phyloP scores from a whole-genome alignment of 2,888 invertebrate species.

The Aphidius colemani region DNA sequence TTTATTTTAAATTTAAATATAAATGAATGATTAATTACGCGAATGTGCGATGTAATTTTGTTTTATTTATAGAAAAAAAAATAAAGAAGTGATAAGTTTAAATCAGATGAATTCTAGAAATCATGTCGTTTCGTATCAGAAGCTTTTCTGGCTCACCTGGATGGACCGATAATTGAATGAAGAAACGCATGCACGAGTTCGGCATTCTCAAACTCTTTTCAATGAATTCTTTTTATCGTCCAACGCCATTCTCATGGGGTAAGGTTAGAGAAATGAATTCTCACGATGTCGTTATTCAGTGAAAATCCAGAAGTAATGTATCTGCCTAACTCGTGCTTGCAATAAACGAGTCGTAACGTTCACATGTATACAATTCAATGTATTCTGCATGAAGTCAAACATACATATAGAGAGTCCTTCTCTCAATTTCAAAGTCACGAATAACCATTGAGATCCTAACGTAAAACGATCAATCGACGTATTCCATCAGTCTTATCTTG shows the following conservation, averaged over 20 bases:
- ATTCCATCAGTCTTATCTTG: conserved; percentile 8
- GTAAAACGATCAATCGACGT: conserved; percentile 24
- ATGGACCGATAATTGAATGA: conserved; percentile 49
- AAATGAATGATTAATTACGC: too few relatives aligned
- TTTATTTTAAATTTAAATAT: too few relatives aligned
- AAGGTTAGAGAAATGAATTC: conserved; percentile 33
- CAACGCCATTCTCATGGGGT: conserved; percentile 7
- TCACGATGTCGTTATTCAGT: conserved; percentile 43
- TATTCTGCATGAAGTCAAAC: background rate
- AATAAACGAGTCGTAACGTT: conserved; percentile 25
- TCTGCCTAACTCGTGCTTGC: conserved; percentile 31
- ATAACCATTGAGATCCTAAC: conserved; percentile 20
- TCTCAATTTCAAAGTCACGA: conserved; percentile 19
- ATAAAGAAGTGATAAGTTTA: background rate
- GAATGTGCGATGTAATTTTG: too few relatives aligned
- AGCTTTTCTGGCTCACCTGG: too few relatives aligned
- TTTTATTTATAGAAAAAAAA: background rate
- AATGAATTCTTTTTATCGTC: background rate
- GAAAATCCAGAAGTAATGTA: conserved; percentile 31
- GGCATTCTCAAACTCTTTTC: conserved; percentile 28
- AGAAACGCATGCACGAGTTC: conserved; percentile 45
- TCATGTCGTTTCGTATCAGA: conserved; percentile 31
- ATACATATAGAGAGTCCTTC: background rate
- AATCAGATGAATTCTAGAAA: conserved; percentile 21
- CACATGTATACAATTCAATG: conserved; percentile 9